phyloP scores from a whole-genome alignment of 1,140 invertebrate genomes.

The Pseudomyrmex concolor region DNA sequence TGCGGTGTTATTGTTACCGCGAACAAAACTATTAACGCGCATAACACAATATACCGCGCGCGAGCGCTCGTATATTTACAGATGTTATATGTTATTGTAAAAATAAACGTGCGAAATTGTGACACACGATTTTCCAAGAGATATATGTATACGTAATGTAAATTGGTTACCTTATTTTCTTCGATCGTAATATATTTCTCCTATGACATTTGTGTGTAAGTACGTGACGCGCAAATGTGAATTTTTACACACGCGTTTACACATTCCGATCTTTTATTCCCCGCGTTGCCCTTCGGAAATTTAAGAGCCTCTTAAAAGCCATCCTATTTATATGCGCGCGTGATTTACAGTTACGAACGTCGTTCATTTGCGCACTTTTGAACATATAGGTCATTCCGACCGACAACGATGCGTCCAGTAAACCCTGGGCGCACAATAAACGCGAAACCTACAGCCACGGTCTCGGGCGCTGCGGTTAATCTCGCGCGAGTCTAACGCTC shows the following conservation, averaged over 20 bases:
- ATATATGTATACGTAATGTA: too few species aligned
- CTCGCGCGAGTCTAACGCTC: not conserved
- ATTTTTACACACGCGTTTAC: not conserved
- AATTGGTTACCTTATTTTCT: too few species aligned
- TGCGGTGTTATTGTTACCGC: slow-evolving; percentile 30
- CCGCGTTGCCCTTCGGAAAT: slow-evolving; percentile 32
- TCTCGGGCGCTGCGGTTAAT: slow-evolving; percentile 34
- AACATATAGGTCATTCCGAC: slow-evolving; percentile 24
- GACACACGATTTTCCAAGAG: too few species aligned
- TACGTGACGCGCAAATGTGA: not conserved
- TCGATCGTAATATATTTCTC: too few species aligned
- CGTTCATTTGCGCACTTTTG: slow-evolving; percentile 44
- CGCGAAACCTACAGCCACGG: slow-evolving; percentile 33
- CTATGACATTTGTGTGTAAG: too few species aligned
- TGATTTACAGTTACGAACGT: slow-evolving; percentile 48
- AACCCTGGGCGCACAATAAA: slow-evolving; percentile 17
- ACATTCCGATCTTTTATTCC: slow-evolving; percentile 22
- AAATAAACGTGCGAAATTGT: slow-evolving; percentile 1
- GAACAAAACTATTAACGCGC: slow-evolving; percentile 44
- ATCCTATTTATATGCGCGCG: not conserved
- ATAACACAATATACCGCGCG: not conserved
- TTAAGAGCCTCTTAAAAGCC: not conserved
- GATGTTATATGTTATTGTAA: slow-evolving; percentile 36
- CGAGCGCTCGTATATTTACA: slow-evolving; percentile 37
- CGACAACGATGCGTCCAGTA: slow-evolving; percentile 24